Percentiles rank a stretch among this genome's conserved stretches.
phyloP scores from a whole-genome alignment of 2,888 invertebrate genomes.

The Caenorhabditis macrosperma region DNA sequence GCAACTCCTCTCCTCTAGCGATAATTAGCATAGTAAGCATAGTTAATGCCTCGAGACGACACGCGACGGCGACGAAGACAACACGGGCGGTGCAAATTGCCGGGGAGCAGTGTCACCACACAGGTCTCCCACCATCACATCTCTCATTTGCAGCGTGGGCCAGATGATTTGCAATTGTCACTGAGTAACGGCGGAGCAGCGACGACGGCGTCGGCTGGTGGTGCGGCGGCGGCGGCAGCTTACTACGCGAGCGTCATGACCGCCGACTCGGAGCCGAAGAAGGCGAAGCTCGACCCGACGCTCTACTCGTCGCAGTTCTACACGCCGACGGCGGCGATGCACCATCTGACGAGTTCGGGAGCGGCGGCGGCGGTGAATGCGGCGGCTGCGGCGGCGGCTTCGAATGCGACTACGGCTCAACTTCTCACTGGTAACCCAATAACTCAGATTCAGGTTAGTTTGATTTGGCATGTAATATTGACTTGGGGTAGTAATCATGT shows the following conservation, averaged over 20 bases:
- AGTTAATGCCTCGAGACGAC: constrained; percentile 55
- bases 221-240: constrained; percentile 50
- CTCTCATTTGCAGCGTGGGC: constrained; percentile 69
- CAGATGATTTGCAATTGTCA: constrained; percentile 73
- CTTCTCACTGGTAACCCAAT: constrained; percentile 51
- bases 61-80: constrained; percentile 33
- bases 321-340: constrained; percentile 37
- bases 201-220: constrained; percentile 56
- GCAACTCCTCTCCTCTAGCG: neutral
- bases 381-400: constrained; percentile 42
- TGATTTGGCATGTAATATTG: no score
- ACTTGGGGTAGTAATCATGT: no score
- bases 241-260: constrained; percentile 69
- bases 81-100: constrained; percentile 11
- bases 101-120: no score
- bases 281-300: constrained; percentile 69
- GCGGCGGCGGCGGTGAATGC: constrained; percentile 14
- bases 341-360: constrained; percentile 20
- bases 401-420: constrained; percentile 49
- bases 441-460: constrained; percentile 54
- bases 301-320: constrained; percentile 61
- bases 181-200: constrained; percentile 66
- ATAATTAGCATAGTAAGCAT: constrained; percentile 61
- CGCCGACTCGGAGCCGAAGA: constrained; percentile 76
- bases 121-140: constrained; percentile 13